Evolutionary conservation across 2,888 invertebrate genomes (phyloP), one percentile per base, ranked within the genome.

Genomic region (Lycaena phlaeas): DNA sequence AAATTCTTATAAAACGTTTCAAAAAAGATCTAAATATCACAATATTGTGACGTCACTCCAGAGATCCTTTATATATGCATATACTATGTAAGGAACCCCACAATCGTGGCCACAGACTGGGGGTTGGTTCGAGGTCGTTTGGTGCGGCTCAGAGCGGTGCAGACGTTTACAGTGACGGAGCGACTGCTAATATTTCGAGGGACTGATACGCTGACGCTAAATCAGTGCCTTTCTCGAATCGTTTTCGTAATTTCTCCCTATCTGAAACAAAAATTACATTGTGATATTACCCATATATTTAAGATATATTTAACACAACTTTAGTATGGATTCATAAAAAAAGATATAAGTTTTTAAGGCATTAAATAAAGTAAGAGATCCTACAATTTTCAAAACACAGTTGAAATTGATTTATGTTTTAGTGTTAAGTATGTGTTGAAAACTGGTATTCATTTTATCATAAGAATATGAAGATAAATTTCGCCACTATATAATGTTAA

Each of bases 11-110:
- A 61, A 69, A 62, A 65, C 72, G 68, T 66, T 54, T 65, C 66
- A 53, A 56, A 52, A 45, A 40, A 45, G 30, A 41, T 50, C 58
- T 52, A 54, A 56, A 54, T 62, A 78, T 78, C 75, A 82, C 81
- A 82, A 79, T 68, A 67, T 75, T 82, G 84, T 82, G 84, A 84
- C 82, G 82, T 84, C 77, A 84, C 79, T 57, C 68, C 66, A 75
- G 84, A 84, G 84, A 84, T 84, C 84, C 73, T 57, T 68, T 62
- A 74, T 76, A 79, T 79, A 81, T 81, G 78, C 76, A 79, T 79
- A 82, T 81, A 81, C 64, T 61, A 59, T 61, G 62, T 57, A 54
- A 61, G 55, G 59, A 50, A 59, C 53, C 64, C 55, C 62, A 62
- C 82, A 69, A 68, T 64, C 78, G 77, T 79, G 82, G 84, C 84